Percentiles rank a stretch among this genome's conserved stretches.
Evolutionary conservation across 1,140 invertebrate species (phyloP).

Genomic region (Notospermus geniculatus): DNA sequence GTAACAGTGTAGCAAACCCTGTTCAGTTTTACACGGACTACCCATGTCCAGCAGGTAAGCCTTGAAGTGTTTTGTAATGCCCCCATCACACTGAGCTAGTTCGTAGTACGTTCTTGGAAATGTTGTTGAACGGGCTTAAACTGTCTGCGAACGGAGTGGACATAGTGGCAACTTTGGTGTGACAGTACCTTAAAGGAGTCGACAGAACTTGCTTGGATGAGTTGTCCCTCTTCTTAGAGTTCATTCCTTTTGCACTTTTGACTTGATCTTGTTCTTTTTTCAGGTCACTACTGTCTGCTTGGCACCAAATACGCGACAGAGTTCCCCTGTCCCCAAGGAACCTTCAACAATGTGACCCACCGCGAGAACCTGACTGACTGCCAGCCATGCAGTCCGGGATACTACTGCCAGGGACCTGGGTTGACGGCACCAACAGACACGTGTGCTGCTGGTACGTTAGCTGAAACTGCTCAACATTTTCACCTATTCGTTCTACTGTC

Average conservation of each 20-base stretch:
- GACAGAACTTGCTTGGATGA: not conserved
- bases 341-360: conserved; percentile 45
- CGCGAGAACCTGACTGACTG: conserved; percentile 33
- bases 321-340: conserved; percentile 47
- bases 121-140: too few species aligned
- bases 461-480: not conserved
- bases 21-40: conserved; percentile 44
- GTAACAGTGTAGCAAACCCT: conserved; percentile 39
- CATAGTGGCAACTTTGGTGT: too few species aligned
- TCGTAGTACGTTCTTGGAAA: too few species aligned
- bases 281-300: conserved; percentile 41
- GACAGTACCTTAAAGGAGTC: too few species aligned
- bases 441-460: conserved; percentile 32
- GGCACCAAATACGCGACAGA: conserved; percentile 36
- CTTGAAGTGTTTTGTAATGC: not conserved
- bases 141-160: too few species aligned
- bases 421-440: conserved; percentile 31
- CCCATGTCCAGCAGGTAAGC: conserved; percentile 32
- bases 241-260: not conserved
- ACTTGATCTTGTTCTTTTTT: not conserved
- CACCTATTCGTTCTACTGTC: too few species aligned
- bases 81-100: too few species aligned
- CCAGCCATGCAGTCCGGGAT: conserved; percentile 40
- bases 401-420: conserved; percentile 43
- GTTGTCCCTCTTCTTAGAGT: not conserved